A percentile compares a stretch with the other conserved stretches of the same genome.
phyloP scores from a whole-genome alignment of 1,140 invertebrate species.

The Papilio helenus region DNA sequence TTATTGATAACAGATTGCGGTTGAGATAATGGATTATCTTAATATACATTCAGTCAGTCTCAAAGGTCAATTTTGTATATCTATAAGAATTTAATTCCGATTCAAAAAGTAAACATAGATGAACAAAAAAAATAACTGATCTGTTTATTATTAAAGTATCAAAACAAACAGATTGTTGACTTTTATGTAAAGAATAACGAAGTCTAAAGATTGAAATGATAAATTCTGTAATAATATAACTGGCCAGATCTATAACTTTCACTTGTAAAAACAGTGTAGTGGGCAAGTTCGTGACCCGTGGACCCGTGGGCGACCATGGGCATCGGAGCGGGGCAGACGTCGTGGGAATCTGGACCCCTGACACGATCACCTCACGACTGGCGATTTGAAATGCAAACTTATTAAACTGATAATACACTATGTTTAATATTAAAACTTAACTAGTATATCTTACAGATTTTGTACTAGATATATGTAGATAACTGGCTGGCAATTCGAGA shows the following conservation, averaged over 20 bases:
- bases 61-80: background rate
- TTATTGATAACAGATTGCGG: background rate
- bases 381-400: slow-evolving; percentile 31
- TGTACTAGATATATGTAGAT: too few relatives aligned
- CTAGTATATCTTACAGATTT: background rate
- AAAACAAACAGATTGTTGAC: background rate
- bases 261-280: slow-evolving; percentile 15
- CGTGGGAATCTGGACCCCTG: slow-evolving; percentile 50
- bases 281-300: slow-evolving; percentile 51
- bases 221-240: background rate
- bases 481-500: background rate
- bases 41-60: background rate
- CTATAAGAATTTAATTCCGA: background rate
- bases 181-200: background rate
- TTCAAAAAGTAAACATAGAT: background rate
- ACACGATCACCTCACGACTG: slow-evolving; percentile 8
- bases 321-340: slow-evolving; percentile 47
- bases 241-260: slow-evolving; percentile 18
- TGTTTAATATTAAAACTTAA: background rate
- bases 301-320: slow-evolving; percentile 53
- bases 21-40: slow-evolving; percentile 4
- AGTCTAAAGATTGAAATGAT: slow-evolving; percentile 16
- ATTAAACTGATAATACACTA: background rate
- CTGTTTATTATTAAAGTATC: background rate
- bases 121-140: background rate